These are phyloP conservation scores for Tenthredo scrophulariae DNA, from an alignment of 2,888 invertebrate species.

Conservation along the genomic window DNA sequence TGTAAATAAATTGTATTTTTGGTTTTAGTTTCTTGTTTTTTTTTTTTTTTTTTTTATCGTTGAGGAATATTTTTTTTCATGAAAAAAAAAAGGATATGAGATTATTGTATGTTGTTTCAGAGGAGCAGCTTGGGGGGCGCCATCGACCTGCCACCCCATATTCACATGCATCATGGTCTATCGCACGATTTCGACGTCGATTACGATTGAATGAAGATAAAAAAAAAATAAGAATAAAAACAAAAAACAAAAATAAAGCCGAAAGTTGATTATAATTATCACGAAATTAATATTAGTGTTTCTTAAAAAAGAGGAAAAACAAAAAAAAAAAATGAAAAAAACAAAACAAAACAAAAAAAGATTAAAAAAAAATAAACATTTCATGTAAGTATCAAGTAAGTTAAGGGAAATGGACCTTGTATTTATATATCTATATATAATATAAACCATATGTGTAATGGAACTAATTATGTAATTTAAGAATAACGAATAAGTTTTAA, in stretches of 20 bases:
- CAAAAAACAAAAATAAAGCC: constrained; percentile 33
- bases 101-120: constrained; percentile 68
- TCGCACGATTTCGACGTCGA: constrained; percentile 73
- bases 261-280: constrained; percentile 25
- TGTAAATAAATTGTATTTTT: neutral
- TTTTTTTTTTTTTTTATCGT: constrained; percentile 33
- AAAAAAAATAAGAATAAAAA: constrained; percentile 8
- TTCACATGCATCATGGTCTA: constrained; percentile 75
- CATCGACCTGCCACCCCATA: constrained; percentile 78
- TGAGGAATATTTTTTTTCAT: neutral
- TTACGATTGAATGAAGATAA: constrained; percentile 55
- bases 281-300: constrained; percentile 2
- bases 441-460: neutral
- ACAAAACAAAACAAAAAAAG: constrained; percentile 32
- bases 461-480: constrained; percentile 2
- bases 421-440: neutral
- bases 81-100: constrained; percentile 45
- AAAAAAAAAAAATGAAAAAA: constrained; percentile 38
- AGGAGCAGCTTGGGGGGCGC: constrained; percentile 77
- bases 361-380: constrained; percentile 45
- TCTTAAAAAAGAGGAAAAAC: constrained; percentile 31
- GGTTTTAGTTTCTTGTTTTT: neutral
- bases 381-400: constrained; percentile 48
- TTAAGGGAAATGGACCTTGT: constrained; percentile 20
- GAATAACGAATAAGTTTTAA: neutral